A percentile compares a stretch with the other conserved stretches of the same genome.
Evolutionary conservation across 2,797 vertebrate genomes (phyloP).

Genomic region (Neosilurus hyrtlii): DNA sequence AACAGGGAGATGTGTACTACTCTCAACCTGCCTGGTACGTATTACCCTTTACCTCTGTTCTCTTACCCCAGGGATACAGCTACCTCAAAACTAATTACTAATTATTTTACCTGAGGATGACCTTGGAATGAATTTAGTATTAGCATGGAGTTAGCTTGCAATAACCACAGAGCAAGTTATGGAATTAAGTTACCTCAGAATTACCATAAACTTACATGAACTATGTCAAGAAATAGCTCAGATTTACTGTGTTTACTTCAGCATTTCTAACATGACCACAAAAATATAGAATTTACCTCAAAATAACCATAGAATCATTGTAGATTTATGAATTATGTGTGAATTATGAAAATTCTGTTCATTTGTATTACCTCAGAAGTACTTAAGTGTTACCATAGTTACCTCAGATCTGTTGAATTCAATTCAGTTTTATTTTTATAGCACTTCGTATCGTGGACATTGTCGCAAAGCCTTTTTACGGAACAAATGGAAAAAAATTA

Average conservation of each 20-base stretch:
- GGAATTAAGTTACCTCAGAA: neutral
- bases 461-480: too few relatives aligned
- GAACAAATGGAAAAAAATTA: too few relatives aligned
- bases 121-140: neutral
- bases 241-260: neutral
- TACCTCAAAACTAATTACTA: neutral
- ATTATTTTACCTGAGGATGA: neutral
- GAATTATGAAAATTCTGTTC: neutral
- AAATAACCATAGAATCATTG: neutral
- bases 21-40: slow-evolving; percentile 81
- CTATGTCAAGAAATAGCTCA: neutral
- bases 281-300: neutral
- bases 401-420: too few relatives aligned
- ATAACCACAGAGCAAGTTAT: neutral
- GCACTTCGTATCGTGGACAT: too few relatives aligned
- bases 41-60: neutral
- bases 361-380: neutral
- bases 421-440: too few relatives aligned
- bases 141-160: too few relatives aligned
- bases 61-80: neutral
- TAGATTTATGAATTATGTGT: neutral
- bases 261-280: neutral
- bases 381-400: neutral
- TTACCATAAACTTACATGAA: neutral
- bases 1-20: slow-evolving; percentile 84